phyloP scores from a whole-genome alignment of 2,797 vertebrate genomes.

The Sarcoramphus papa region DNA sequence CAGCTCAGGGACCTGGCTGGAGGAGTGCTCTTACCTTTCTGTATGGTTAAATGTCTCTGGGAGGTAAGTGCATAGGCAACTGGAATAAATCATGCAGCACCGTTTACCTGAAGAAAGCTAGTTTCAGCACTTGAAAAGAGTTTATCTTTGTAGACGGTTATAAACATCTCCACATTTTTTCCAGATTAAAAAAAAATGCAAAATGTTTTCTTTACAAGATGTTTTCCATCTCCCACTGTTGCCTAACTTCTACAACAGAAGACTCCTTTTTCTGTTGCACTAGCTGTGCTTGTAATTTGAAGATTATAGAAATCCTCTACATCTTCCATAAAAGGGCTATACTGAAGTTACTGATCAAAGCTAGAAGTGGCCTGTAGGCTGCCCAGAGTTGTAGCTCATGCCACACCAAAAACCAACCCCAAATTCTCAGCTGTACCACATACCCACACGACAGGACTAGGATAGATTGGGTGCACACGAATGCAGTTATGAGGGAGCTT shows the following conservation, averaged over 20 bases:
- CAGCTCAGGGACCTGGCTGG: neutral
- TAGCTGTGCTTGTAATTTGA: neutral
- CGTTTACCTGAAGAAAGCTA: neutral
- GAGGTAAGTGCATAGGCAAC: neutral
- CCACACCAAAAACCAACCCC: neutral
- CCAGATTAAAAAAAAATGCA: neutral
- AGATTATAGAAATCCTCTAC: neutral
- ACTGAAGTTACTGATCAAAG: neutral
- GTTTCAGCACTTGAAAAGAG: neutral
- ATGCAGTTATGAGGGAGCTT: neutral
- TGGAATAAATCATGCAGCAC: neutral
- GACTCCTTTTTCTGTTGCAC: neutral
- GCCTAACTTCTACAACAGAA: neutral
- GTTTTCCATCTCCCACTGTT: neutral
- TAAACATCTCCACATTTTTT: neutral
- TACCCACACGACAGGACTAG: no score
- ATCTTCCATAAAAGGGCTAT: neutral
- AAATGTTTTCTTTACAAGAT: neutral
- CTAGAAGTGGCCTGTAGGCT: neutral
- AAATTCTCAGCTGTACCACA: neutral
- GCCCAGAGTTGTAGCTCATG: neutral
- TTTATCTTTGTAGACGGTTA: neutral
- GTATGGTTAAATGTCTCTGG: accelerated
- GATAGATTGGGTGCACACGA: accelerated
- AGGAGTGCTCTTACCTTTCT: neutral